A percentile compares a stretch with the other conserved stretches of the same genome.
Conservation (phyloP, 2,113 vertebrate species). For the Pholis gunnellus region DNA sequence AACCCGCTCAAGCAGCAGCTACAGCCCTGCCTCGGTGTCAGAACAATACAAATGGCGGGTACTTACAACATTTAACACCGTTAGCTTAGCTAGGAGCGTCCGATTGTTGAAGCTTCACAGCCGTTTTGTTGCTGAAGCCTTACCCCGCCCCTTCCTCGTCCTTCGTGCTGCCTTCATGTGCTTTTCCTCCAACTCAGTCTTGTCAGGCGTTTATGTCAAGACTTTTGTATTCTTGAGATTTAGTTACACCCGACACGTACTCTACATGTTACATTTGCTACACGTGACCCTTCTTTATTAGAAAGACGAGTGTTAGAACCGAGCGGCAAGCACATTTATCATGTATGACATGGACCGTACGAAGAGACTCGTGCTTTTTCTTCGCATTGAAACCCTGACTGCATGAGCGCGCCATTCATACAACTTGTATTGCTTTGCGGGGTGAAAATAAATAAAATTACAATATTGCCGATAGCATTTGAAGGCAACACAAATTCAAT, state of each 20-base stretch:
- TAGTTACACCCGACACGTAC: background rate
- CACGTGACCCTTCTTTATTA: too few relatives aligned
- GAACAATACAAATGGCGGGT: background rate
- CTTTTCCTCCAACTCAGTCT: background rate
- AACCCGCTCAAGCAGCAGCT: too few relatives aligned
- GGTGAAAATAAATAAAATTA: accelerated
- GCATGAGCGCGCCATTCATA: background rate
- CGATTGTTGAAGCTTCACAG: background rate
- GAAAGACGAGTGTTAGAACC: too few relatives aligned
- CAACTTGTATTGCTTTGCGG: too few relatives aligned
- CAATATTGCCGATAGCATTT: background rate
- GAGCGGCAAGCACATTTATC: too few relatives aligned
- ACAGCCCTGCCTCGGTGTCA: background rate
- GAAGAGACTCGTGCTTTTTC: background rate
- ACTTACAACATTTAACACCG: background rate
- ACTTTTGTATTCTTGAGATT: background rate
- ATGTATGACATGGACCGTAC: background rate
- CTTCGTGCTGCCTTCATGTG: conserved; percentile 36
- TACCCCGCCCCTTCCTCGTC: background rate
- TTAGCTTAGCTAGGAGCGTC: background rate
- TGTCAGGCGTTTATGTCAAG: background rate
- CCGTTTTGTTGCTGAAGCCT: background rate
- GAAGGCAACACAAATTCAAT: conserved; percentile 27
- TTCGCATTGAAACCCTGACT: too few relatives aligned
- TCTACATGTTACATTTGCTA: background rate